These are phyloP conservation scores for Nesidiocoris tenuis DNA, from an alignment of 2,888 invertebrate genomes.

Conservation along the genomic window DNA sequence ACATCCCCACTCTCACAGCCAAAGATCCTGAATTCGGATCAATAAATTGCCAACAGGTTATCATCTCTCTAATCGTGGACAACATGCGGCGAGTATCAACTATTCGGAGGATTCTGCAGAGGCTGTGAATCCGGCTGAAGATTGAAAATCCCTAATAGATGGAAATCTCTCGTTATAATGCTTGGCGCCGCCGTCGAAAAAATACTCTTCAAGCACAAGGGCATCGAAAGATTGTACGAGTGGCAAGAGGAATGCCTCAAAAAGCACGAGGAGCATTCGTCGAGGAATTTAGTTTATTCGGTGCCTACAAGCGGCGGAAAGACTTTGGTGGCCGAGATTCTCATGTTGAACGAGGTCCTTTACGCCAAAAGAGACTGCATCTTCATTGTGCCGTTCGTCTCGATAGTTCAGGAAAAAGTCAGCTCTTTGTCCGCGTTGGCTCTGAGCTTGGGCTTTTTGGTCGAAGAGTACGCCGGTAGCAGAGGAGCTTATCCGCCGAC, in stretches of 20 bases:
- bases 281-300: constrained; percentile 84
- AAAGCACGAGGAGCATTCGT: constrained; percentile 68
- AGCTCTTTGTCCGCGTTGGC: constrained; percentile 83
- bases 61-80: too few relatives aligned
- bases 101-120: too few relatives aligned
- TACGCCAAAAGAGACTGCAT: constrained; percentile 78
- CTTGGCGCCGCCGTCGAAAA: too few relatives aligned
- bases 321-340: constrained; percentile 92
- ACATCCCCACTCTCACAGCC: too few relatives aligned
- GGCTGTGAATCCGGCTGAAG: too few relatives aligned
- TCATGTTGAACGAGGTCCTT: constrained; percentile 83
- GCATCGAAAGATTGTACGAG: constrained; percentile 56
- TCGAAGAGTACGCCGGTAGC: constrained; percentile 93
- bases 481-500: constrained; percentile 83
- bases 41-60: too few relatives aligned
- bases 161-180: too few relatives aligned
- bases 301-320: constrained; percentile 97
- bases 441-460: constrained; percentile 78
- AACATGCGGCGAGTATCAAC: too few relatives aligned
- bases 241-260: constrained; percentile 93
- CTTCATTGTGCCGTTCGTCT: constrained; percentile 90
- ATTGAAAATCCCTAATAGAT: too few relatives aligned
- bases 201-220: constrained; percentile 32
- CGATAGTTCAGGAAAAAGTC: constrained; percentile 96
- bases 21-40: too few relatives aligned